Percentiles rank a stretch among this genome's conserved stretches.
Conservation (phyloP, 1,140 invertebrate species). For the Drosophila miranda region DNA sequence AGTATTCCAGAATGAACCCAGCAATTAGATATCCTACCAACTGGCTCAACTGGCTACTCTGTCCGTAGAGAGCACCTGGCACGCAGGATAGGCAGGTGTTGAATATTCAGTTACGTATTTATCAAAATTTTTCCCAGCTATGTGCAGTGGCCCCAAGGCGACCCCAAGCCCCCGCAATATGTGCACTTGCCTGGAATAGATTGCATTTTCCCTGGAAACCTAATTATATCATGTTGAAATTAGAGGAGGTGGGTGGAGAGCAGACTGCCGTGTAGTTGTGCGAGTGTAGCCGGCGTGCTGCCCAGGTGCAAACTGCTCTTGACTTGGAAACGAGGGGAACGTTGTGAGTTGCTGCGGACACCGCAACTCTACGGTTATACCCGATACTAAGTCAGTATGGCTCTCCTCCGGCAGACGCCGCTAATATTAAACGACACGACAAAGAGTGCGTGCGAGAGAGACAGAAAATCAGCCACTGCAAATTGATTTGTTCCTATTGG, state of each 20-base stretch:
- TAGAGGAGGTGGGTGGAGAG: conserved; percentile 28
- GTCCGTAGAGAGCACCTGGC: too few species aligned
- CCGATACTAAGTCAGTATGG: too few species aligned
- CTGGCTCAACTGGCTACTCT: too few species aligned
- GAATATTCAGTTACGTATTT: conserved; percentile 19
- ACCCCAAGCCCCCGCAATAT: conserved; percentile 23
- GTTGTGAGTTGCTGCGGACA: too few species aligned
- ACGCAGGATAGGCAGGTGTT: neutral
- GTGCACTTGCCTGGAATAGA: conserved; percentile 64
- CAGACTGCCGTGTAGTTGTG: neutral
- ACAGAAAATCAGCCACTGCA: too few species aligned
- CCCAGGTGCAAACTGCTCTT: conserved; percentile 38
- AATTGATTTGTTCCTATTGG: too few species aligned
- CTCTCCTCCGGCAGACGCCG: too few species aligned
- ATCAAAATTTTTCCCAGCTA: conserved; percentile 26
- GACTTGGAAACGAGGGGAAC: conserved; percentile 17
- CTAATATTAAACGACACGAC: too few species aligned
- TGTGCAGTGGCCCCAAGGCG: conserved; percentile 1
- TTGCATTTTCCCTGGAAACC: conserved; percentile 59
- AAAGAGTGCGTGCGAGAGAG: too few species aligned
- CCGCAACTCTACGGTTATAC: too few species aligned
- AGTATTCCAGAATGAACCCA: too few species aligned
- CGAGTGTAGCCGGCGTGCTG: neutral
- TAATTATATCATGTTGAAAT: conserved; percentile 76
- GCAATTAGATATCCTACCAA: too few species aligned